Percentiles rank a stretch among this genome's conserved stretches.
phyloP scores from a whole-genome alignment of 2,113 vertebrate species.

The Verasper variegatus region DNA sequence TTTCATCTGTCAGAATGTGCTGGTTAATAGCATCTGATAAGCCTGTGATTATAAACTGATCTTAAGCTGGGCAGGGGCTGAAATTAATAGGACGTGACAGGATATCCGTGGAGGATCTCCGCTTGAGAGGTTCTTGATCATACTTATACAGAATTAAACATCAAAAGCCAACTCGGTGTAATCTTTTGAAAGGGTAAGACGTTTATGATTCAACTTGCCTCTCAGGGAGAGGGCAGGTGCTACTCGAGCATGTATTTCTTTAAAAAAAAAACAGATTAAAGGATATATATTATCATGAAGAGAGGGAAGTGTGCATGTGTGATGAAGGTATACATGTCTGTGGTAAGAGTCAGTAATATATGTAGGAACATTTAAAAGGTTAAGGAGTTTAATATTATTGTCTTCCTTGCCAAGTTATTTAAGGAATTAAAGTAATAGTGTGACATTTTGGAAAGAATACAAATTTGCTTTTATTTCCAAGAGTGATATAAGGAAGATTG shows the following conservation, averaged over 20 bases:
- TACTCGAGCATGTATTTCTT: not conserved
- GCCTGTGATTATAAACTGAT: constrained; percentile 4
- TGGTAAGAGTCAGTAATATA: not conserved
- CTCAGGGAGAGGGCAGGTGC: not conserved
- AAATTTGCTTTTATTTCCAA: not conserved
- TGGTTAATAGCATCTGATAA: constrained; percentile 7
- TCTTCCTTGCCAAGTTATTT: not conserved
- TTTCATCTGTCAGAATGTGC: constrained; percentile 8
- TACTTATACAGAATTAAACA: constrained; percentile 17
- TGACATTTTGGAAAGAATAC: not conserved
- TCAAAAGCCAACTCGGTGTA: constrained; percentile 9
- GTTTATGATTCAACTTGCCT: constrained; percentile 7
- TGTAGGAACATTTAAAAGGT: not conserved
- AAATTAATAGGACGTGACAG: constrained; percentile 20
- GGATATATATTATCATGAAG: not conserved
- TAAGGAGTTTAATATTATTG: not conserved
- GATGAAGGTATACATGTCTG: not conserved
- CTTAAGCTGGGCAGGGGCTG: not conserved
- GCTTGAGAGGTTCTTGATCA: constrained; percentile 7
- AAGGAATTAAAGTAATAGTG: not conserved
- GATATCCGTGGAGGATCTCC: constrained; percentile 19
- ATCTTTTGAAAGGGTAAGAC: not conserved
- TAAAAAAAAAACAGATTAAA: not conserved
- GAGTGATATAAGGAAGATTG: not conserved
- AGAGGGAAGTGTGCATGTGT: not conserved